Base-by-base conservation (phyloP, 2,888 invertebrate species). In the Suillia variegata region DNA sequence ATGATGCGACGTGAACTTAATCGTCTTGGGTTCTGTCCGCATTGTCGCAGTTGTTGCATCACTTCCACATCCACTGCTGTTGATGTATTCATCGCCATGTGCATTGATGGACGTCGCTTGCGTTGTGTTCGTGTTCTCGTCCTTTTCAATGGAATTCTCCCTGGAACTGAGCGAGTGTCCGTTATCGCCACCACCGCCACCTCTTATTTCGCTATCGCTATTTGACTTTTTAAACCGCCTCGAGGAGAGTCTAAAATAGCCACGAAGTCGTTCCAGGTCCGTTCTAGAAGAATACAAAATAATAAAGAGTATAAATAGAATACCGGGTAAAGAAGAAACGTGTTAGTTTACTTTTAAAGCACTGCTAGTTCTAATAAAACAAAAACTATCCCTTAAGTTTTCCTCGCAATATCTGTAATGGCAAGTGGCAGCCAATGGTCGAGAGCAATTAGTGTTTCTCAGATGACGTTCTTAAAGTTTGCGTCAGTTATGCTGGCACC, bases 201-300 rank as follows among this genome's bases (percentile, higher is more conserved):
- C 67, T 1, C 45, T 55, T 2, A 60, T 62, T 3, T 52, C 71
- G 33, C 64, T 66, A 31, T 67, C 68, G 63, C 83, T 72, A 1
- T 83, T 74, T 69, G 81, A 59, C 80, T 83, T 75, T 69, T 79
- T 62, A 74, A 77, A 70, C 73, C 73, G 84, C 74, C 76, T 84
- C 74, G 76, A 84, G 76, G 78, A 79, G 17, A 86, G 81, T 8
- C 85, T 84, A 67, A 87, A 85, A 73, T 87, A 87, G 56, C 85
- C 85, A 22, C 85, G 81, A 1, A 87, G 75, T 26, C 87, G 83
- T 66, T 87, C 86, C 69, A 86, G 86, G 52, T 86, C 85, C 18
- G 84, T 80, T 62, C 87, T 87, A 76, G 12, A 70, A 20, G 45
- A 13, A 26, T 15, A 20, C 2, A 22, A 54, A n/a, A 31, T 20